Evolutionary conservation across 2,113 vertebrate species (phyloP).

Genomic region (Actenoides hombroni): DNA sequence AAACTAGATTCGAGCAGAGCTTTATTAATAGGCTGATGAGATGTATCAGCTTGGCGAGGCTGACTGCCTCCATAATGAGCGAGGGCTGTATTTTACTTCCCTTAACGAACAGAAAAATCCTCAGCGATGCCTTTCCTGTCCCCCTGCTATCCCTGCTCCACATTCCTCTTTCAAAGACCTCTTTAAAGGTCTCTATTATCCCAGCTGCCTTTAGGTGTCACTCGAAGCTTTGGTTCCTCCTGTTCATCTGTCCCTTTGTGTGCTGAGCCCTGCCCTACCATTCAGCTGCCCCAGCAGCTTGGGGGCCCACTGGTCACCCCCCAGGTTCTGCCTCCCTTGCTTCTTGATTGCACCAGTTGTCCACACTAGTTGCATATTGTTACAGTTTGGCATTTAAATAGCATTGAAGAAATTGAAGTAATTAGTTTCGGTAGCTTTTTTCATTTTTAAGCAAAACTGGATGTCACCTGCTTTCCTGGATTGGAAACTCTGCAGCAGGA

Average conservation of each 20-base stretch:
- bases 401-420: not conserved
- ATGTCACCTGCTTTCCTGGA: not conserved
- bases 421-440: not conserved
- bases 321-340: not conserved
- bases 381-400: not conserved
- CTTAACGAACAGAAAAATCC: slow-evolving; percentile 61
- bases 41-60: slow-evolving; percentile 47
- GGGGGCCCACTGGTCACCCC: not conserved
- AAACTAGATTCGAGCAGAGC: slow-evolving; percentile 54
- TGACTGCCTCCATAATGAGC: slow-evolving; percentile 64
- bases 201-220: slow-evolving; percentile 62
- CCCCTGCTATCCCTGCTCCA: slow-evolving; percentile 5
- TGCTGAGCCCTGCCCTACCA: not conserved
- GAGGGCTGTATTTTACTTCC: slow-evolving; percentile 48
- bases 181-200: slow-evolving; percentile 66
- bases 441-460: slow-evolving; percentile 2
- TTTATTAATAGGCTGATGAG: slow-evolving; percentile 71
- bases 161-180: slow-evolving; percentile 62
- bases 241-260: slow-evolving; percentile 5
- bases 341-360: not conserved
- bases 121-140: slow-evolving; percentile 54
- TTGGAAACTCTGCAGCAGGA: not conserved
- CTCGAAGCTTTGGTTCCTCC: slow-evolving; percentile 54
- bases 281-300: not conserved
- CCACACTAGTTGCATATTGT: not conserved